Percentiles rank a stretch among this genome's conserved stretches.
Conservation (phyloP, 2,113 vertebrate genomes). For the Calidris pygmaea region DNA sequence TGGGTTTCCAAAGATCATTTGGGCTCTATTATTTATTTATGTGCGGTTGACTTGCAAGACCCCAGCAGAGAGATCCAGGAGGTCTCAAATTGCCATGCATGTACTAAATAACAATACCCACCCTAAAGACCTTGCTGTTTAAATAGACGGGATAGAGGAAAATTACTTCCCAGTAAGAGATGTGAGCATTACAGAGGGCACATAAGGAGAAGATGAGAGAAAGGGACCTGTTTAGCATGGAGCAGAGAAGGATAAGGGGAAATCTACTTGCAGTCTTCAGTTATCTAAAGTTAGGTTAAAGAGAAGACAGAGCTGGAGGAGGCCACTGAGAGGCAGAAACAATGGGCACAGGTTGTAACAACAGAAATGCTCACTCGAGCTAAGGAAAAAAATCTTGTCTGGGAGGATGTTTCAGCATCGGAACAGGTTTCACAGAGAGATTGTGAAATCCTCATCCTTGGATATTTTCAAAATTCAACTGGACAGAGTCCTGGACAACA, state of each 20-base stretch:
- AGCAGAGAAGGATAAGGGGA: background rate
- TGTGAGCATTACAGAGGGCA: background rate
- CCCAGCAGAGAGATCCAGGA: background rate
- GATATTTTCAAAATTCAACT: background rate
- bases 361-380: background rate
- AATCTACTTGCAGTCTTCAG: background rate
- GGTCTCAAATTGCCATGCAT: background rate
- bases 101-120: background rate
- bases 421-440: background rate
- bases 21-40: background rate
- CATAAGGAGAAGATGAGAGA: background rate
- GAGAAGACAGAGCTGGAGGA: background rate
- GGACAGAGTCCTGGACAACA: background rate
- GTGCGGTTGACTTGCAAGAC: background rate
- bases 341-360: background rate
- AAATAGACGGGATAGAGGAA: background rate
- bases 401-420: background rate
- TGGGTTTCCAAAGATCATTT: background rate
- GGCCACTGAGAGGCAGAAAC: background rate
- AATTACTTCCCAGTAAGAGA: background rate
- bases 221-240: background rate
- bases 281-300: background rate
- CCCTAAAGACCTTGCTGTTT: background rate
- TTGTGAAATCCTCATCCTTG: background rate
- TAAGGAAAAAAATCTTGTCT: background rate